phyloP scores from a whole-genome alignment of 2,888 invertebrate species.

The Melanostoma mellinum region DNA sequence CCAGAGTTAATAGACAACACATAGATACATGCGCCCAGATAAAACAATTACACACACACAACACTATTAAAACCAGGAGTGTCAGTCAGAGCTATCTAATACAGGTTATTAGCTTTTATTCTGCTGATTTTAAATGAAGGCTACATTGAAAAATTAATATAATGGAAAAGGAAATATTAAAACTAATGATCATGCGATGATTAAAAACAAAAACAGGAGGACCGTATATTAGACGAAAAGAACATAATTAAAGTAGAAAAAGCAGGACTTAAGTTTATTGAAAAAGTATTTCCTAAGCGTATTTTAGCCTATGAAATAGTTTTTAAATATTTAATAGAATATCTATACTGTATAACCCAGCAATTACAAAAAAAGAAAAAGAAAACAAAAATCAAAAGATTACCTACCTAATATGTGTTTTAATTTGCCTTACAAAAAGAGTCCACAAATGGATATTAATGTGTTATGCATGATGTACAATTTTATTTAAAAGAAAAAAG shows the following conservation, averaged over 20 bases:
- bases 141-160: too few species aligned
- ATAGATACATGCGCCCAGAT: too few species aligned
- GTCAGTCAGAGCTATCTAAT: too few species aligned
- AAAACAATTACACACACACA: too few species aligned
- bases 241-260: constrained; percentile 50
- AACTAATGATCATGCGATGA: constrained; percentile 37
- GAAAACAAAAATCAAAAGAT: constrained; percentile 40
- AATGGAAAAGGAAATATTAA: too few species aligned
- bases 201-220: constrained; percentile 5
- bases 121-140: too few species aligned
- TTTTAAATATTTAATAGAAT: constrained; percentile 65
- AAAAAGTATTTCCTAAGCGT: constrained; percentile 65
- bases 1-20: too few species aligned
- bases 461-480: too few species aligned
- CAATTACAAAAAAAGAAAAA: constrained; percentile 64
- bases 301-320: constrained; percentile 64
- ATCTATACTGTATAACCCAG: constrained; percentile 59
- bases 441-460: constrained; percentile 42
- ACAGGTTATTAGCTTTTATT: too few species aligned
- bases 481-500: too few species aligned
- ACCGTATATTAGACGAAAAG: constrained; percentile 47
- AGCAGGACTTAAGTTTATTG: constrained; percentile 56
- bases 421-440: constrained; percentile 65
- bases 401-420: constrained; percentile 61
- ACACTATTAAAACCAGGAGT: too few species aligned